Base-by-base conservation (phyloP, 2,888 invertebrate genomes). In the Pharmacophagus antenor region DNA sequence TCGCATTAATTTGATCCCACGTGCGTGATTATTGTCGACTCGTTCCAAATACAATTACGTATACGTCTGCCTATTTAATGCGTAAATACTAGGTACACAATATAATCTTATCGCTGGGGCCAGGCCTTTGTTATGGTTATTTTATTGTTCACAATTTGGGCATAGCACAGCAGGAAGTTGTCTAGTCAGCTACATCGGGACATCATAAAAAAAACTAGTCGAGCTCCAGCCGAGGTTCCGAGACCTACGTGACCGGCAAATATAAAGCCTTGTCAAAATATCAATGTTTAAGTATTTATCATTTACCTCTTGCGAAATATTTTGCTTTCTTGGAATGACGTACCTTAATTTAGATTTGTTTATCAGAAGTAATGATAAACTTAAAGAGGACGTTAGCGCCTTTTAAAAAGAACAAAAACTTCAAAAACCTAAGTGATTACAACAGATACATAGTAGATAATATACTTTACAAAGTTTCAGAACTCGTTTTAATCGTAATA, bases 211-310 rank as follows among this genome's bases (percentile, higher is more conserved):
- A 76, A 76, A 77, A 75, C 69, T 65, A 60, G 63, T 65, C 72
- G 67, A 64, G 66, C 65, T 67, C 67, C 66, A 67, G 61, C 69
- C 71, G 67, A 63, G 67, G 69, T 68, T 62, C 62, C 65, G 58
- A 65, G 70, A 67, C 51, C 60, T 80, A 84, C 85, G 85, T 84
- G 85, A 84, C 81, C 69, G 65, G 80, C 72, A 73, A 74, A 67
- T 73, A 65, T 71, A 76, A 76, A 67, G 67, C 64, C 66, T 72
- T 71, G 73, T 73, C 77, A 73, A 79, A 74, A 77, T 73, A 64
- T 71, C 68, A 66, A 67, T 67, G 55, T 62, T 61, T 63, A 63
- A 62, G 62, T 65, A 54, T 48, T 42, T 58, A 56, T 59, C 49
- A 56, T 60, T 63, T 65, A 64, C 59, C 62, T 60, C 48, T 46